These are phyloP conservation scores for Pelosia muscerda DNA, from an alignment of 2,888 invertebrate genomes.

Conservation along the genomic window DNA sequence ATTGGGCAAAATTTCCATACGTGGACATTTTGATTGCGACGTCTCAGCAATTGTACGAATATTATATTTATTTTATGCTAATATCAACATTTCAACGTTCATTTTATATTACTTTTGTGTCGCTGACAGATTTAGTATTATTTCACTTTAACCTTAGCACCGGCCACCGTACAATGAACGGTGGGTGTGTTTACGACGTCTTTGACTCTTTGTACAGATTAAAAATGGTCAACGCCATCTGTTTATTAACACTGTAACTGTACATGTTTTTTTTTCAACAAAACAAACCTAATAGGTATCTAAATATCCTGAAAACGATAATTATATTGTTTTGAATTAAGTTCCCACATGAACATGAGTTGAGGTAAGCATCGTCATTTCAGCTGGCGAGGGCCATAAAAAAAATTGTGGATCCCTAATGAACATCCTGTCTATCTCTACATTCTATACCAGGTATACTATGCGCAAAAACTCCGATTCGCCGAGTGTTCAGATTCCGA, in stretches of 20 bases:
- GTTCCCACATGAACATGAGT: no score
- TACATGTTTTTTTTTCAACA: not conserved
- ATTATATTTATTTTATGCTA: constrained; percentile 81
- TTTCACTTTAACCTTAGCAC: constrained; percentile 63
- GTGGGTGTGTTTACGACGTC: not conserved
- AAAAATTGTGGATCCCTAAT: no score
- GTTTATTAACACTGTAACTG: not conserved
- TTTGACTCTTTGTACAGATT: not conserved
- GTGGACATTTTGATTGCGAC: constrained; percentile 64
- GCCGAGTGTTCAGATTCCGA: no score
- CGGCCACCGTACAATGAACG: not conserved
- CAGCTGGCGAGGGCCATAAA: no score
- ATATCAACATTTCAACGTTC: constrained; percentile 67
- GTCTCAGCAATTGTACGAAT: constrained; percentile 74
- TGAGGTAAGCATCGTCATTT: no score
- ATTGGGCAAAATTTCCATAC: constrained; percentile 67
- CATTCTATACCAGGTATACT: no score
- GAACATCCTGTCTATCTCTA: no score
- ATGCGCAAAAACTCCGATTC: no score
- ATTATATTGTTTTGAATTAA: no score
- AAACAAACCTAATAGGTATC: not conserved
- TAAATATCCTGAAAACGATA: no score
- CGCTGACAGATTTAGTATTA: constrained; percentile 47
- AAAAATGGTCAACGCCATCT: not conserved
- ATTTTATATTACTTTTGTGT: constrained; percentile 55